Conservation (phyloP, 2,113 vertebrate species). For the Nematolebias whitei region DNA sequence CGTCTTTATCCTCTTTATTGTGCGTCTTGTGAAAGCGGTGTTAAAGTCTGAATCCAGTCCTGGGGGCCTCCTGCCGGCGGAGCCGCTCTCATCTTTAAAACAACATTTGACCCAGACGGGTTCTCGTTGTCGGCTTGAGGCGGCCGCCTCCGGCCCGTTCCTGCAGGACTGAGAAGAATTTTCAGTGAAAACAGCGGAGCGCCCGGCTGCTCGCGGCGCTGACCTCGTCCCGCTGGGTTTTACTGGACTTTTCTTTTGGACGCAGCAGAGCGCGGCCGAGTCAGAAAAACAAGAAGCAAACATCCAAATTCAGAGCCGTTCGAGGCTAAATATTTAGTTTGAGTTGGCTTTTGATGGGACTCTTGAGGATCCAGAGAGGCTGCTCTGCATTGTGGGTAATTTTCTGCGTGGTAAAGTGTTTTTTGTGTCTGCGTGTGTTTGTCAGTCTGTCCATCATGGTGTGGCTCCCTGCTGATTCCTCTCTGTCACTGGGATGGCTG, state of each 20-base stretch:
- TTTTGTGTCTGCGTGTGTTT: slow-evolving; percentile 14
- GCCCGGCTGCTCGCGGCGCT: slow-evolving; percentile 15
- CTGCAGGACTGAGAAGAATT: slow-evolving; percentile 58
- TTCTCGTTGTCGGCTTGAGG: background rate
- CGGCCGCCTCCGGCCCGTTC: slow-evolving; percentile 4
- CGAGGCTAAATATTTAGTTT: slow-evolving; percentile 54
- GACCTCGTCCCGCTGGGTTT: slow-evolving; percentile 31
- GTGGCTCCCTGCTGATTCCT: slow-evolving; percentile 24
- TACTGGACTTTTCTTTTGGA: slow-evolving; percentile 30
- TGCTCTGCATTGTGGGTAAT: slow-evolving; percentile 8
- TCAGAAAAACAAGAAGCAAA: slow-evolving; percentile 27
- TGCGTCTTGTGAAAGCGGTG: too few species aligned
- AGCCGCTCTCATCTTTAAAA: background rate
- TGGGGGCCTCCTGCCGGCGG: background rate
- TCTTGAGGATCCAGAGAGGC: slow-evolving; percentile 30
- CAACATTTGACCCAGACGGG: background rate
- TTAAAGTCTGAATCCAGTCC: background rate
- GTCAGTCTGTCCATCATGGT: slow-evolving; percentile 11
- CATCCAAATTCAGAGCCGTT: slow-evolving; percentile 33
- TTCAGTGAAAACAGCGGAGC: slow-evolving; percentile 38
- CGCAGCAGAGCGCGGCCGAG: slow-evolving; percentile 37
- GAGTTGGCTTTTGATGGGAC: slow-evolving; percentile 43
- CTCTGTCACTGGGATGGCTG: slow-evolving; percentile 32
- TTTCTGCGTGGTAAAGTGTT: slow-evolving; percentile 13
- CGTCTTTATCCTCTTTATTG: too few species aligned